phyloP scores from a whole-genome alignment of 30 jellyfish, hydroid and myxozoan species.

The Cassiopea xamachana region DNA sequence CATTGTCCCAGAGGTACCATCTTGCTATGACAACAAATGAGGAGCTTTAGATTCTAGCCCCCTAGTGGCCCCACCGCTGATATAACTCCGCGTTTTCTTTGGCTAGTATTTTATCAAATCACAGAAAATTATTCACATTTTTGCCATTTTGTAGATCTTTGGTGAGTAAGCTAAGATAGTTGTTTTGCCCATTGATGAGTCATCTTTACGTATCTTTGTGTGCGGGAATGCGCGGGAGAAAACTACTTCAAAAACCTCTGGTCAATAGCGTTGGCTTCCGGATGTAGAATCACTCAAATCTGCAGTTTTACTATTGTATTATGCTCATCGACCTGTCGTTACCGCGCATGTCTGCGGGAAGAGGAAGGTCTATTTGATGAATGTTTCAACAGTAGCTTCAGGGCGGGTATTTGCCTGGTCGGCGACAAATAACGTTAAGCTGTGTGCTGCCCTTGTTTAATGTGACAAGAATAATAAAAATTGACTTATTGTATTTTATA shows the following conservation, averaged over 20 bases:
- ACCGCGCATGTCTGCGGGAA: slow-evolving; percentile 12
- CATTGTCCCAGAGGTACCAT: too few relatives aligned
- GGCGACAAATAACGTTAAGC: not conserved
- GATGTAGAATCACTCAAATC: not conserved
- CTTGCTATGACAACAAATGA: too few relatives aligned
- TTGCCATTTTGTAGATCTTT: too few relatives aligned
- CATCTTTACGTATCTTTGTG: not conserved
- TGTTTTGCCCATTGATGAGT: not conserved
- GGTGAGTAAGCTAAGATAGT: too few relatives aligned
- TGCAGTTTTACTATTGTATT: slow-evolving; percentile 14
- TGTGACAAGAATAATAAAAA: not conserved
- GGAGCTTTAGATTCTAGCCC: too few relatives aligned
- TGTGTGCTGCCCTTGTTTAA: not conserved
- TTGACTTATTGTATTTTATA: not conserved
- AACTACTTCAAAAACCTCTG: not conserved
- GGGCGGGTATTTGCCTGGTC: slow-evolving; percentile 46
- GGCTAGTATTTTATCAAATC: too few relatives aligned
- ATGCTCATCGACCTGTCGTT: not conserved
- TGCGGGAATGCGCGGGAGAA: not conserved
- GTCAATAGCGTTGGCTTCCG: not conserved
- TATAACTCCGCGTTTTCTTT: too few relatives aligned
- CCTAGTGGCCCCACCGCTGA: too few relatives aligned
- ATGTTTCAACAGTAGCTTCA: slow-evolving; percentile 10
- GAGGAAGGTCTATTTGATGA: slow-evolving; percentile 21
- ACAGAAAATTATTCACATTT: too few relatives aligned